These are phyloP conservation scores for Yponomeuta malinellus DNA, from an alignment of 2,888 invertebrate species.

Conservation along the genomic window DNA sequence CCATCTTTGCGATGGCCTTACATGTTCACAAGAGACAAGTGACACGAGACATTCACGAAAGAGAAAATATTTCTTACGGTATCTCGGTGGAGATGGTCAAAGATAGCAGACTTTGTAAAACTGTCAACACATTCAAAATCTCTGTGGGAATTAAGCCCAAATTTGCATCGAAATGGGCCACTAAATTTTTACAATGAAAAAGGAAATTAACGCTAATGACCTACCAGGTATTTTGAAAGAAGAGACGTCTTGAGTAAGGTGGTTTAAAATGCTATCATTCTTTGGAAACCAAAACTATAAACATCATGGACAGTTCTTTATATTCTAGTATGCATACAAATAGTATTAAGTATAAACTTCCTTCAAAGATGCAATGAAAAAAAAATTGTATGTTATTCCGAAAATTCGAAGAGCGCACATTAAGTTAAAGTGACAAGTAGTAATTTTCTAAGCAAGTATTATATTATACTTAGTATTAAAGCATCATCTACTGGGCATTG, in stretches of 20 bases:
- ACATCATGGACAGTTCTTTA: too few species aligned
- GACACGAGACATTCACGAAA: not conserved
- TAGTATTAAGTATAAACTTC: too few species aligned
- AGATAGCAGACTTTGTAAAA: not conserved
- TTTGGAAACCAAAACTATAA: too few species aligned
- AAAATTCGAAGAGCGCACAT: too few species aligned
- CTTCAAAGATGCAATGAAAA: too few species aligned
- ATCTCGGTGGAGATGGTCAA: not conserved
- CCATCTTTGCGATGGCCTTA: too few species aligned
- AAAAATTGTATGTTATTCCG: too few species aligned
- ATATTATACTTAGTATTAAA: too few species aligned
- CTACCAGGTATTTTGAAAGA: not conserved
- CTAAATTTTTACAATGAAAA: not conserved
- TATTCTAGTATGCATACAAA: too few species aligned
- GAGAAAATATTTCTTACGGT: not conserved
- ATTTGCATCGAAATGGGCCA: not conserved
- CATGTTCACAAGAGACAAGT: not conserved
- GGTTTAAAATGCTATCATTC: not conserved
- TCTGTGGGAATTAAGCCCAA: not conserved
- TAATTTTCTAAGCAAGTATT: too few species aligned
- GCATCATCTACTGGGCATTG: too few species aligned
- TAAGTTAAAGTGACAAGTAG: too few species aligned
- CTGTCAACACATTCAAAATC: not conserved
- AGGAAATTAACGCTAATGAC: not conserved
- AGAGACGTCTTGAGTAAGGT: not conserved